These are phyloP conservation scores for Halcyon chelicuti DNA, from an alignment of 2,797 vertebrate species.

Conservation along the genomic window DNA sequence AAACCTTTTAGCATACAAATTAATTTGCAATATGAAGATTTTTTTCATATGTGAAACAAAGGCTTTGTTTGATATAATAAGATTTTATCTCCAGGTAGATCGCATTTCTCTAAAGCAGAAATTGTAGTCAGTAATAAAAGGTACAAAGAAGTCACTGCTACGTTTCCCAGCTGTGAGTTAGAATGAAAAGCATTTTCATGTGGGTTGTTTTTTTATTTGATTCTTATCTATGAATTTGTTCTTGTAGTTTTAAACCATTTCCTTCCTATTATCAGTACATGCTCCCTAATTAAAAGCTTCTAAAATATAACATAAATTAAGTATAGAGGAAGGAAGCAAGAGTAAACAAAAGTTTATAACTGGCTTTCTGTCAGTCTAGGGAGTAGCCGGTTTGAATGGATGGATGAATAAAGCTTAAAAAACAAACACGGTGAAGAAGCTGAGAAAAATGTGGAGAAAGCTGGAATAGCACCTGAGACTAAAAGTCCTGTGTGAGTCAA, in stretches of 20 bases:
- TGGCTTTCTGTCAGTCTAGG: slow-evolving; percentile 33
- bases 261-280: slow-evolving; percentile 58
- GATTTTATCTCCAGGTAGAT: not conserved
- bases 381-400: slow-evolving; percentile 72
- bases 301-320: slow-evolving; percentile 78
- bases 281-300: slow-evolving; percentile 75
- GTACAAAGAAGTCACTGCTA: slow-evolving; percentile 11
- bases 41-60: not conserved
- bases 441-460: slow-evolving; percentile 9
- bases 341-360: slow-evolving; percentile 52
- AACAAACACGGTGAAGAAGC: slow-evolving; percentile 44
- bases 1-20: not conserved
- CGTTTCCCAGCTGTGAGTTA: slow-evolving; percentile 5
- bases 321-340: slow-evolving; percentile 65
- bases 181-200: not conserved
- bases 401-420: slow-evolving; percentile 68
- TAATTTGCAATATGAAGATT: not conserved
- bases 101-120: not conserved
- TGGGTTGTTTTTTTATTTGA: not conserved
- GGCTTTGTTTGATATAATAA: not conserved
- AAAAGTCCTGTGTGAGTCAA: not conserved
- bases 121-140: not conserved
- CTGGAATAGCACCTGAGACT: not conserved
- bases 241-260: slow-evolving; percentile 34
- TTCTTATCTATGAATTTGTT: not conserved